Evolutionary conservation across 2,797 vertebrate species (phyloP).

Genomic region (Botia almorhae): DNA sequence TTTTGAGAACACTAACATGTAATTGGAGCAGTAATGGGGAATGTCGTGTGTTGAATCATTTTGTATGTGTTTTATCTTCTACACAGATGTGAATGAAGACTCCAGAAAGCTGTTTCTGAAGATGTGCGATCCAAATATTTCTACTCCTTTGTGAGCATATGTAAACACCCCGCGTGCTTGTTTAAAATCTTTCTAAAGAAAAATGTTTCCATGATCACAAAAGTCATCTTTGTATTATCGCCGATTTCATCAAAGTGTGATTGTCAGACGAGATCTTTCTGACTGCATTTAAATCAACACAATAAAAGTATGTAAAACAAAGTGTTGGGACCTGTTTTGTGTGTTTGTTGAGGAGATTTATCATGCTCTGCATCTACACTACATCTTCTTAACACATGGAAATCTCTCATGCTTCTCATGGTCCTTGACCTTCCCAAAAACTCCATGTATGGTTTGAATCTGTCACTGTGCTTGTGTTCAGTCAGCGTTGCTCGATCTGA

Average conservation of each 20-base stretch:
- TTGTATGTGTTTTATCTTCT: background rate
- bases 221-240: too few species aligned
- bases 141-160: slow-evolving; percentile 18
- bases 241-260: too few species aligned
- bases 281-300: background rate
- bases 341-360: background rate
- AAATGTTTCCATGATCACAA: too few species aligned
- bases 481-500: background rate
- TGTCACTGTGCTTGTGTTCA: too few species aligned
- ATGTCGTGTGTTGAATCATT: background rate
- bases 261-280: background rate
- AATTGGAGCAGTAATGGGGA: background rate
- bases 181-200: background rate
- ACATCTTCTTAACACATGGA: background rate
- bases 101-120: background rate
- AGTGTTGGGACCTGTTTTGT: background rate
- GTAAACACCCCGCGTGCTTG: too few species aligned
- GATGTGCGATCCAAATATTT: background rate
- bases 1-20: background rate
- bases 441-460: background rate
- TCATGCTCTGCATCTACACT: background rate
- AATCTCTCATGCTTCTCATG: background rate
- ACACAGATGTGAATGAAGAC: background rate
- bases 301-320: slow-evolving; percentile 14
- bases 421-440: background rate